These are phyloP conservation scores for Halichondria panicea DNA, from an alignment of 37 sponge, comb jelly and placozoan species.

Conservation along the genomic window DNA sequence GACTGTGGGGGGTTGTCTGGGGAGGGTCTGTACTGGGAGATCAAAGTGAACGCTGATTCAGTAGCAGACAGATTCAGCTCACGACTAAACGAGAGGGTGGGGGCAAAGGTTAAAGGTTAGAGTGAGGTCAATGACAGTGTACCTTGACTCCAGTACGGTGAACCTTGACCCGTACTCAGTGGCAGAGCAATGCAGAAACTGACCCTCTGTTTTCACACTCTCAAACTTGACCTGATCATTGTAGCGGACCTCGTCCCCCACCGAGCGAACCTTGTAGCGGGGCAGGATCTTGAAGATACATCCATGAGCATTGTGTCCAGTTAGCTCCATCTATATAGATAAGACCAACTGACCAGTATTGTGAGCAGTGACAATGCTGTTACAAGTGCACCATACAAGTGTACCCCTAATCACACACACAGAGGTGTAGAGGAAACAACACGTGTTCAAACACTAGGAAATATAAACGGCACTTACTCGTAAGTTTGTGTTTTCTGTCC, in stretches of 20 bases:
- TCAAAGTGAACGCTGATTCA: slow-evolving; percentile 71
- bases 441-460: background rate
- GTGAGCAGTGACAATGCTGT: too few relatives aligned
- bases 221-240: slow-evolving; percentile 74
- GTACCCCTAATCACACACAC: too few relatives aligned
- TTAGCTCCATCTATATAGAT: slow-evolving; percentile 30
- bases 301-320: slow-evolving; percentile 21
- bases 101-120: background rate
- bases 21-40: slow-evolving; percentile 45
- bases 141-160: background rate
- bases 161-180: background rate
- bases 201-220: slow-evolving; percentile 78
- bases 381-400: too few relatives aligned
- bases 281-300: slow-evolving; percentile 75
- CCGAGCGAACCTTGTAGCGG: slow-evolving; percentile 76
- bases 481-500: slow-evolving; percentile 70
- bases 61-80: slow-evolving; percentile 84
- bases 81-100: slow-evolving; percentile 18
- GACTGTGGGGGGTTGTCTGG: background rate
- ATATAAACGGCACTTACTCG: slow-evolving; percentile 24
- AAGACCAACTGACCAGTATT: too few relatives aligned
- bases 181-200: slow-evolving; percentile 68
- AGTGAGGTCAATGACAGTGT: background rate
- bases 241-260: slow-evolving; percentile 76
- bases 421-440: too few relatives aligned